Conservation (phyloP, 2,888 invertebrate species). For the Holacanthella duospinosa region DNA sequence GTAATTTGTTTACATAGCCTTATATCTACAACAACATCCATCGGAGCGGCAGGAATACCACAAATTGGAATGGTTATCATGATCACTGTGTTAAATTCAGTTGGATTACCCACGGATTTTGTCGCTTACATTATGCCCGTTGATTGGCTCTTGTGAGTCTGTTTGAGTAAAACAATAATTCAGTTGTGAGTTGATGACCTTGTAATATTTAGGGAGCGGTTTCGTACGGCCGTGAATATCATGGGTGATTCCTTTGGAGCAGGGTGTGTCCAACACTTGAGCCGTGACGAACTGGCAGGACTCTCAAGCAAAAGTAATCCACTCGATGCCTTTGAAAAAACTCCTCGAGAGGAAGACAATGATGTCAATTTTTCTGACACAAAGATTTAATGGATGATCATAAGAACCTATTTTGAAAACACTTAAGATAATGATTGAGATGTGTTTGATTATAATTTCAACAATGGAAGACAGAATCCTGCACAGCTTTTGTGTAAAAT, state of each 20-base stretch:
- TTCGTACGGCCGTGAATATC: conserved; percentile 48
- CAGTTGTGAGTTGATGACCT: background rate
- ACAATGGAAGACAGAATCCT: too few species aligned
- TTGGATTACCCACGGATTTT: conserved; percentile 41
- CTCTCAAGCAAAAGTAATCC: conserved; percentile 4
- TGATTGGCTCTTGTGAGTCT: conserved; percentile 42
- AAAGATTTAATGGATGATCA: too few species aligned
- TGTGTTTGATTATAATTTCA: too few species aligned
- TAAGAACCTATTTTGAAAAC: background rate
- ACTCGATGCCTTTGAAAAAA: background rate
- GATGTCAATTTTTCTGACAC: background rate
- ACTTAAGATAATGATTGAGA: background rate
- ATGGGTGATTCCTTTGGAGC: conserved; percentile 50
- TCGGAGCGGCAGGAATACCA: conserved; percentile 47
- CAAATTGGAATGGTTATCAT: conserved; percentile 46
- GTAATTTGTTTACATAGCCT: too few species aligned
- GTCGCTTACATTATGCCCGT: conserved; percentile 41
- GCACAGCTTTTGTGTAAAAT: too few species aligned
- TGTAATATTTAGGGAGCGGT: conserved; percentile 34
- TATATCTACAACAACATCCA: conserved; percentile 49
- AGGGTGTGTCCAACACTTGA: conserved; percentile 46
- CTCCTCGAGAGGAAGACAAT: background rate
- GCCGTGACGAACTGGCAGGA: conserved; percentile 38
- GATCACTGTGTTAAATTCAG: conserved; percentile 43
- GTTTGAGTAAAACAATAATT: background rate